Base-by-base conservation (phyloP, 2,113 vertebrate genomes). In the Ascaphus truei region DNA sequence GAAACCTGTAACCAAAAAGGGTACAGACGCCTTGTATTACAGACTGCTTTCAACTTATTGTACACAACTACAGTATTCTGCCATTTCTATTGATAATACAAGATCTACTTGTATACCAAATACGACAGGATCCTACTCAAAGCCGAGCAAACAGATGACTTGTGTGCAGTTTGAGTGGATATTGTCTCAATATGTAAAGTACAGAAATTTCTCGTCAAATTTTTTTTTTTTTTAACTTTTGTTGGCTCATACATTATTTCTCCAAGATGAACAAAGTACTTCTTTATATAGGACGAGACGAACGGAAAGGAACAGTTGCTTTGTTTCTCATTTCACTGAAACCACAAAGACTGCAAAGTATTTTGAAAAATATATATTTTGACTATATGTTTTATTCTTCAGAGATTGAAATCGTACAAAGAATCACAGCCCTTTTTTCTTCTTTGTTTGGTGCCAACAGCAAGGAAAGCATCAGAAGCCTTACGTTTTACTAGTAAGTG, bases 281-380 rank as follows among this genome's bases (percentile, higher is more conserved):
- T 65, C 81, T 85, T 87, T 84, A 84, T 84, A 76, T 48, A 63
- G 68, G 4, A 66, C 78, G 75, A 64, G 64, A 75, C 74, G 68
- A 80, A 74, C 74, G 75, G 64, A n/a, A n/a, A n/a, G n/a, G n/a
- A n/a, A n/a, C n/a, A n/a, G n/a, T n/a, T n/a, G n/a, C n/a, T n/a
- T n/a, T n/a, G n/a, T n/a, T 72, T 76, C 63, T 76, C 2, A 20
- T 23, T 50, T 34, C 22, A n/a, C 34, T 11, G 29, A 47, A 47
- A 33, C 15, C 4, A 18, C n/a, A 33, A 18, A 20, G n/a, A 31
- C 8, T n/a, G 10, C 16, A 47, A 30, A n/a, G n/a, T 2, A 45
- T 20, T 18, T 45, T 18, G 16, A 45, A 12, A 15, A 12, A 15
- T 41, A 41, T 41, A 41, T 9, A 45, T 18, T 45, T 18, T 6